Conservation (phyloP, 2,113 vertebrate species). For the Rhynchomys soricoides region DNA sequence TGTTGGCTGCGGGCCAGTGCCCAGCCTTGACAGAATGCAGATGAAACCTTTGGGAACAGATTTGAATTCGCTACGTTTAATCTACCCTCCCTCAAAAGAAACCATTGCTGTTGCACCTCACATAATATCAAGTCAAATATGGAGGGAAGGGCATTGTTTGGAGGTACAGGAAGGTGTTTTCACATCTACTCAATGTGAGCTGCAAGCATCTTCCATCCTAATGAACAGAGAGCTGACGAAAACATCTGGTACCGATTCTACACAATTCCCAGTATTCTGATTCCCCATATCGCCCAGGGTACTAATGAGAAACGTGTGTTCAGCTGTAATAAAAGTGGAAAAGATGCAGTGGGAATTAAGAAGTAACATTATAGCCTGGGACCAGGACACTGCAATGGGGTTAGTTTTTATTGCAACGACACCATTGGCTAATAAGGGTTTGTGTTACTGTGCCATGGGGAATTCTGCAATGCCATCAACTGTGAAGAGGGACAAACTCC, state of each 20-base stretch:
- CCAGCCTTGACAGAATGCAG: constrained; percentile 65
- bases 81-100: constrained; percentile 72
- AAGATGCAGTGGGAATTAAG: constrained; percentile 72
- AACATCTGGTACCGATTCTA: constrained; percentile 86
- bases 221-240: constrained; percentile 67
- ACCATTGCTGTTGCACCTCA: constrained; percentile 61
- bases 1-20: constrained; percentile 53
- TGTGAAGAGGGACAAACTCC: constrained; percentile 76
- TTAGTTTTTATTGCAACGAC: constrained; percentile 78
- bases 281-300: constrained; percentile 81
- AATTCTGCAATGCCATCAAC: constrained; percentile 81
- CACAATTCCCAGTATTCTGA: constrained; percentile 75
- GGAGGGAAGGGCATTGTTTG: neutral
- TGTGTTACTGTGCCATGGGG: constrained; percentile 80
- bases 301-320: constrained; percentile 84
- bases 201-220: constrained; percentile 60
- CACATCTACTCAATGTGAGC: constrained; percentile 74
- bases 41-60: constrained; percentile 67
- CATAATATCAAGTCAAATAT: constrained; percentile 26
- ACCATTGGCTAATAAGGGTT: constrained; percentile 78
- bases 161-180: constrained; percentile 73
- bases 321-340: constrained; percentile 79
- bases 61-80: constrained; percentile 65
- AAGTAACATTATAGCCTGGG: constrained; percentile 77
- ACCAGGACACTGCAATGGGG: constrained; percentile 66